Evolutionary conservation across 1,140 invertebrate species (phyloP), one percentile per base, ranked within the genome.

Genomic region (Eurosta solidaginis): DNA sequence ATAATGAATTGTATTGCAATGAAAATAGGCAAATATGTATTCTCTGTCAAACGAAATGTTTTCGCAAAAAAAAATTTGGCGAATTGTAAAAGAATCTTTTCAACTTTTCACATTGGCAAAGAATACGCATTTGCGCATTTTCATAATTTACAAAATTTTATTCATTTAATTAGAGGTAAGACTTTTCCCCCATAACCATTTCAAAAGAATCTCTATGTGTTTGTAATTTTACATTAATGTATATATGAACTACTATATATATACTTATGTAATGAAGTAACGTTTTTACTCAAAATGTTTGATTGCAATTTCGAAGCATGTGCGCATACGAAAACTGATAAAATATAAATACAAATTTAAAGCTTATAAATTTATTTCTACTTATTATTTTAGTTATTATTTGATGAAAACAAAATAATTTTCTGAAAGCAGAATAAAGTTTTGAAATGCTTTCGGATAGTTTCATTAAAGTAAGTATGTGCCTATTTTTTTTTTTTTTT

Each of bases 121-220:
- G 44, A 50, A 78, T 47, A 74, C 42, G 63, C 42, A 78, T 74
- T 27, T 44, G 68, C 45, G 25, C 68, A 74, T 78, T 78, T 74
- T 52, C 73, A 36, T 40, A 33, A 22, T 54, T 63, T 44, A 33
- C 1, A 49, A 68, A 78, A 74, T 7, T 47, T 63, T 33, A 77
- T 63, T 78, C 40, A 78, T 42, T 78, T 50, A 44, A 27, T 59
- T 77, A 36, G 36, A 50, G 49, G 52, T 25, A 76, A 76, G 27
- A 27, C 40, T 68, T 52, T 52, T 63, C 22, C 59, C 33, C 5
- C 22, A 68, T 40, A 29, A 68, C 33, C 59, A 68, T 20, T 68
- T 68, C 59, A 68, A 10, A 27, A 40, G n/a, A 17, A 68, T 68
- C 27, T 68, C 59, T 68, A 68, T 40, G 17, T 40, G n/a, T n/a